Conservation (phyloP, 2,888 invertebrate species). For the Macrophya alboannulata region DNA sequence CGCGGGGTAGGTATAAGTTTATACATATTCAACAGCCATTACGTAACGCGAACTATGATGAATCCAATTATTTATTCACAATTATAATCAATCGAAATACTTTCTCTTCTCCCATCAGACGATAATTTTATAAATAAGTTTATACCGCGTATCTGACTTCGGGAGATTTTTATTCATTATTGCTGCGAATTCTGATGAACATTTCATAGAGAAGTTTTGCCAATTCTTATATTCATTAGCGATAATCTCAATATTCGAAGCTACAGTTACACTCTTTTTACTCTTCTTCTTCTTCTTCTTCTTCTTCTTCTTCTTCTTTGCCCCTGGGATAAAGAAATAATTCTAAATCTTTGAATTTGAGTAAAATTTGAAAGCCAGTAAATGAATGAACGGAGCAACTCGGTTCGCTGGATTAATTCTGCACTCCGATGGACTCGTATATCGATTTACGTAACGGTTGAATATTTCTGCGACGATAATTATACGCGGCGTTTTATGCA, state of each 20-base stretch:
- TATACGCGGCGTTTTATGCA: background rate
- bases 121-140: background rate
- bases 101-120: background rate
- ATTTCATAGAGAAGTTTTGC: no score
- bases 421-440: background rate
- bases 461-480: background rate
- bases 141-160: background rate
- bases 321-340: background rate
- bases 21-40: slow-evolving; percentile 15
- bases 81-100: slow-evolving; percentile 25
- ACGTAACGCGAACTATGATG: slow-evolving; percentile 31
- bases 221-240: background rate
- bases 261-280: no score
- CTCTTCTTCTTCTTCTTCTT: no score
- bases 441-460: background rate
- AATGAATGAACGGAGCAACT: background rate
- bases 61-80: slow-evolving; percentile 6
- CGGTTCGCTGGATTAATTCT: slow-evolving; percentile 1
- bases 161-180: background rate
- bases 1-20: background rate
- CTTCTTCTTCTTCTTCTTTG: no score
- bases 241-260: background rate
- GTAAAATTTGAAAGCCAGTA: background rate
- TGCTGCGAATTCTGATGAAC: background rate
- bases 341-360: background rate